Evolutionary conservation across 2,113 vertebrate species (phyloP).

Genomic region (Dicrurus megarhynchus): DNA sequence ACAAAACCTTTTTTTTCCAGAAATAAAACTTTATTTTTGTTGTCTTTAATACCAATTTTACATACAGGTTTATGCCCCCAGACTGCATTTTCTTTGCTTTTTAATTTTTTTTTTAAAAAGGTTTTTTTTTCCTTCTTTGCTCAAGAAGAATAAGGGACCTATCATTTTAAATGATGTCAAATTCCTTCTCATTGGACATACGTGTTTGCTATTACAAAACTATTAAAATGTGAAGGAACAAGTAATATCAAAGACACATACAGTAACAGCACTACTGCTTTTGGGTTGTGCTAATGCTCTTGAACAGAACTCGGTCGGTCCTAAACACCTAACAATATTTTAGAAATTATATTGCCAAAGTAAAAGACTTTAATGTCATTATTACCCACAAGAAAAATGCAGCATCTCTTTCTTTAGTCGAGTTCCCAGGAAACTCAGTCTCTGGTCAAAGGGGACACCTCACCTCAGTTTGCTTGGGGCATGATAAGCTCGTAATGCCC

Average conservation of each 20-base stretch:
- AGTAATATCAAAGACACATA: constrained; percentile 69
- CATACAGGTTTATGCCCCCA: constrained; percentile 48
- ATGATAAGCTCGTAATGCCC: constrained; percentile 93
- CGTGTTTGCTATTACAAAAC: constrained; percentile 63
- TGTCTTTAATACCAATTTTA: constrained; percentile 58
- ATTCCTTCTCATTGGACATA: not conserved
- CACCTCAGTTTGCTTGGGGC: constrained; percentile 81
- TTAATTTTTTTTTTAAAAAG: not conserved
- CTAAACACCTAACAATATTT: constrained; percentile 53
- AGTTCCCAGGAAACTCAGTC: not conserved
- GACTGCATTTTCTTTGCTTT: constrained; percentile 41
- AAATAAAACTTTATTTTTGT: constrained; percentile 70
- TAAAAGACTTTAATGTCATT: constrained; percentile 38
- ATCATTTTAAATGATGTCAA: not conserved
- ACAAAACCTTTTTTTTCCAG: constrained; percentile 58
- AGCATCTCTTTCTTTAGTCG: constrained; percentile 15
- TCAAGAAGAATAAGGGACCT: constrained; percentile 39
- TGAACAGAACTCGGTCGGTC: constrained; percentile 37
- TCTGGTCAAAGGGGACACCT: not conserved
- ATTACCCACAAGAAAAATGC: constrained; percentile 62
- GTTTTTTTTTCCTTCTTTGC: not conserved
- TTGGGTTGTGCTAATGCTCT: constrained; percentile 61
- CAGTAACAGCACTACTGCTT: constrained; percentile 62
- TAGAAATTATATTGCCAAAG: constrained; percentile 67
- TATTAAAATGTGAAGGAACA: constrained; percentile 65